Percentiles rank a stretch among this genome's conserved stretches.
Conservation (phyloP, 35 echinoderm and acorn worm genomes). For the Patiria miniata region DNA sequence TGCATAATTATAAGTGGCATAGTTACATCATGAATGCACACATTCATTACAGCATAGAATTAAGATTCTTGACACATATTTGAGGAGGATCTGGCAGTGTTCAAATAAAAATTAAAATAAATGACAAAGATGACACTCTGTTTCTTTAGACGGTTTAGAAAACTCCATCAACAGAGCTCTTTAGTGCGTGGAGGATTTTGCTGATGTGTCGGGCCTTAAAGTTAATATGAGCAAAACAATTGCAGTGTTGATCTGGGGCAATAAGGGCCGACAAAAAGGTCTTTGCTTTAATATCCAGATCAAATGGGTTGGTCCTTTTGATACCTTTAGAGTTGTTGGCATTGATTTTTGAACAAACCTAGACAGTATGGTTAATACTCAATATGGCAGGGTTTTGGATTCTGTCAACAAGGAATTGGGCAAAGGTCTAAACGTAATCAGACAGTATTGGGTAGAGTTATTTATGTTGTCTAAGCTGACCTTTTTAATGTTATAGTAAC, state of each 20-base stretch:
- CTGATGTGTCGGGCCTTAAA: not conserved
- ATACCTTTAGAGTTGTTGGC: not conserved
- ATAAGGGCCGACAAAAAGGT: not conserved
- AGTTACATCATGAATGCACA: too few species aligned
- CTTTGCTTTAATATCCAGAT: not conserved
- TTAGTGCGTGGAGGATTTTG: not conserved
- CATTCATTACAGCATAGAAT: too few species aligned
- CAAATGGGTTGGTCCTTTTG: not conserved
- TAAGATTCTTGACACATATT: too few species aligned
- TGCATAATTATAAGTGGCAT: too few species aligned
- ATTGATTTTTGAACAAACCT: not conserved
- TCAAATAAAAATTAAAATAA: too few species aligned
- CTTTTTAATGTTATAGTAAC: not conserved
- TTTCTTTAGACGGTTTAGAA: not conserved
- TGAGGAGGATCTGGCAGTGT: too few species aligned
- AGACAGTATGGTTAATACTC: not conserved
- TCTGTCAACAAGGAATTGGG: not conserved
- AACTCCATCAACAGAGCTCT: not conserved
- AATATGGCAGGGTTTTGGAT: not conserved
- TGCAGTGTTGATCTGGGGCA: not conserved
- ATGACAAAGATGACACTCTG: not conserved
- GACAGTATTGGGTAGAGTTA: not conserved
- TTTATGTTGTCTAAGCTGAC: not conserved
- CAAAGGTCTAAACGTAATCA: not conserved
- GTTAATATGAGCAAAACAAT: not conserved